A percentile compares a stretch with the other conserved stretches of the same genome.
Conservation (phyloP, 1,140 invertebrate species). For the Drosophila mojavensis region DNA sequence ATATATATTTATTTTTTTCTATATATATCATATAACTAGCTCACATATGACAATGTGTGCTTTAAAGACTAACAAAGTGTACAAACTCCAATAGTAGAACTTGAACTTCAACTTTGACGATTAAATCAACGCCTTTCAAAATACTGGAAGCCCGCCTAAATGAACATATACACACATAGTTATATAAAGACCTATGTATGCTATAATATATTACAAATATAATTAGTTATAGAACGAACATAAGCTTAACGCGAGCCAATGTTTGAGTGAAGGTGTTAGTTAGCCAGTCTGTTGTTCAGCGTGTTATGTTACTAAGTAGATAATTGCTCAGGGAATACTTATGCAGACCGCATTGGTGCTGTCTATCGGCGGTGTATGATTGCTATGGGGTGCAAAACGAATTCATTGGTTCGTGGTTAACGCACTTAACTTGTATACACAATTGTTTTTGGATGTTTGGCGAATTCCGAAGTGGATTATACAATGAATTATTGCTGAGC, state of each 20-base stretch:
- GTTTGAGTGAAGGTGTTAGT: constrained; percentile 9
- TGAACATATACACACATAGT: constrained; percentile 33
- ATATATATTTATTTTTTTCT: constrained; percentile 6
- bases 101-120: not conserved
- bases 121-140: constrained; percentile 38
- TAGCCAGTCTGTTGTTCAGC: constrained; percentile 9
- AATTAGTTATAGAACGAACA: constrained; percentile 6
- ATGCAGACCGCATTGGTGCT: constrained; percentile 15
- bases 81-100: constrained; percentile 25
- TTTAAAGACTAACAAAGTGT: constrained; percentile 23
- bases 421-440: constrained; percentile 27
- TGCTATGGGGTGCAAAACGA: constrained; percentile 1
- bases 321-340: constrained; percentile 48
- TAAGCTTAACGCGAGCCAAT: constrained; percentile 39
- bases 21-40: constrained; percentile 13
- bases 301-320: constrained; percentile 31
- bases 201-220: constrained; percentile 23
- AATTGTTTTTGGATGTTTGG: constrained; percentile 24
- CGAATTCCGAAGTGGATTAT: constrained; percentile 30
- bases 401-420: constrained; percentile 42
- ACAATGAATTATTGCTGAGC: constrained; percentile 39
- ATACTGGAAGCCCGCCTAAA: constrained; percentile 57
- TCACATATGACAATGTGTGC: constrained; percentile 35
- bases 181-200: constrained; percentile 22
- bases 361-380: constrained; percentile 10